Base-by-base conservation (phyloP, 1,140 invertebrate genomes). In the Orchesella cincta region DNA sequence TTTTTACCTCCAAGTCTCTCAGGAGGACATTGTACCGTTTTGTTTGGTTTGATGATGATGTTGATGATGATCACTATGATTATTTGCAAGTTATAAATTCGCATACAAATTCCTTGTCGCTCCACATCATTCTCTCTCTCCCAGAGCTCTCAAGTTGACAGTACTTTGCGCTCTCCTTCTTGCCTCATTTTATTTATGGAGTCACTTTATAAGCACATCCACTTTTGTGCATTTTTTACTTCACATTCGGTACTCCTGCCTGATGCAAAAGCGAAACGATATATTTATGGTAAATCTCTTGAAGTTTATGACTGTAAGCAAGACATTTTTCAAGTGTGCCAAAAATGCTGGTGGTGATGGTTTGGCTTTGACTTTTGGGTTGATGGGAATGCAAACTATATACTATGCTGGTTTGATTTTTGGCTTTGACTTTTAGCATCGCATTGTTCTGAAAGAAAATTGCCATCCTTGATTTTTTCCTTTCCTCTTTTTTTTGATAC, bases 341-440 rank as follows among this genome's bases (percentile, higher is more conserved):
- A 57, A 57, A 46, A 57, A 57, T 57, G 52, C 52, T 57, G 52
- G 52, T 57, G 52, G 52, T 57, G 52, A n/a, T 57, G 52, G 52
- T 57, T 3, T 57, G 52, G 23, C 23, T 8, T 14, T 26, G 52
- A n/a, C 23, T 57, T 8, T 26, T 57, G 5, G 52, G 8, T 23
- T 57, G 52, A 57, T 57, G 52, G 23, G 8, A 12, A n/a, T 57
- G 39, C 8, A 12, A 46, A 46, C 39, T 46, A 46, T 8, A 46
- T 46, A 20, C 39, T 46, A 46, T 46, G 20, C 39, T 46, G 39
- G 39, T 46, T 8, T 46, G 8, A 12, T 46, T 46, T n/a, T n/a
- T n/a, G n/a, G n/a, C n/a, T n/a, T n/a, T n/a, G 5, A 46, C 39
- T 46, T 46, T 46, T 46, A 8, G n/a, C n/a, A 18, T 46, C 18